Percentiles rank a stretch among this genome's conserved stretches.
phyloP scores from a whole-genome alignment of 2,888 invertebrate species.

The Pterostichus madidus region DNA sequence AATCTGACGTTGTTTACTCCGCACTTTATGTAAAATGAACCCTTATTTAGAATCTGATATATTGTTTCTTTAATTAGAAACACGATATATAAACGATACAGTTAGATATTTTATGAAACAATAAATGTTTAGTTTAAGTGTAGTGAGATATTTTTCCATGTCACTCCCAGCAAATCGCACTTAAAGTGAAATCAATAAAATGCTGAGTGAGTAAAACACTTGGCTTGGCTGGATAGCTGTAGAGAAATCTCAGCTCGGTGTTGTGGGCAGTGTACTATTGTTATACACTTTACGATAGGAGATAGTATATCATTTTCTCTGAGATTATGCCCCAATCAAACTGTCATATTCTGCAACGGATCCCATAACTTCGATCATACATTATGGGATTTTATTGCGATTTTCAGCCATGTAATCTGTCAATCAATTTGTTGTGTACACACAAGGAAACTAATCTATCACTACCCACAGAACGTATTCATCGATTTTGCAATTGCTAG shows the following conservation, averaged over 20 bases:
- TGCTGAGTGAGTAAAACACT: slow-evolving; percentile 47
- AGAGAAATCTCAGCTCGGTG: slow-evolving; percentile 51
- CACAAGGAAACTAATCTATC: slow-evolving; percentile 13
- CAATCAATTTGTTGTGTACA: slow-evolving; percentile 55
- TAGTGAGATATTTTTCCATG: slow-evolving; percentile 41
- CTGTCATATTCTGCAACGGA: slow-evolving; percentile 60
- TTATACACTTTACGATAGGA: slow-evolving; percentile 63
- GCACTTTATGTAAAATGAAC: no score
- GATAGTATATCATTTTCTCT: slow-evolving; percentile 64
- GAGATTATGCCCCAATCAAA: slow-evolving; percentile 64
- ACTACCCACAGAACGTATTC: slow-evolving; percentile 8
- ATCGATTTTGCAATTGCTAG: neutral
- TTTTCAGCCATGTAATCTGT: slow-evolving; percentile 54
- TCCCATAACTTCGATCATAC: slow-evolving; percentile 61
- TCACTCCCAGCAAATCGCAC: slow-evolving; percentile 47
- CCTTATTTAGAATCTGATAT: neutral
- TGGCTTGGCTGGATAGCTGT: slow-evolving; percentile 20
- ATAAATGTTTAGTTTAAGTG: slow-evolving; percentile 18
- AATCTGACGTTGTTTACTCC: no score
- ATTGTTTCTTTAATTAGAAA: neutral
- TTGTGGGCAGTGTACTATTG: slow-evolving; percentile 59
- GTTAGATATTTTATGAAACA: slow-evolving; percentile 29
- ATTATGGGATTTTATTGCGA: slow-evolving; percentile 58
- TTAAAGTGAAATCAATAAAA: slow-evolving; percentile 63
- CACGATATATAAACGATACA: slow-evolving; percentile 5